Percentiles rank a stretch among this genome's conserved stretches.
These are phyloP conservation scores for Haplochromis vanheusdeni DNA, from an alignment of 2,113 vertebrate species.

Conservation along the genomic window DNA sequence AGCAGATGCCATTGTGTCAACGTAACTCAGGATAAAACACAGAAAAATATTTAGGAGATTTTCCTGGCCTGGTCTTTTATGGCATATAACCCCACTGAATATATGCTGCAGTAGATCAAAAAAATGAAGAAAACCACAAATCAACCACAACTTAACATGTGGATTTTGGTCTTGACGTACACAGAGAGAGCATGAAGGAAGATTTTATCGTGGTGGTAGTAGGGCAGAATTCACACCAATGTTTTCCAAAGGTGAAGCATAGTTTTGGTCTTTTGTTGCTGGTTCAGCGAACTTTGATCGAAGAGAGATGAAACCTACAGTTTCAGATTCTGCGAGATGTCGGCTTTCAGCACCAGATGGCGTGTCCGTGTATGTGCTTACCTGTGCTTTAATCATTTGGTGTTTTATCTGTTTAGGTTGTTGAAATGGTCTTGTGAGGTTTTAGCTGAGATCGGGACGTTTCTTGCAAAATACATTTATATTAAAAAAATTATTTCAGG, in stretches of 20 bases:
- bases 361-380: fast-evolving
- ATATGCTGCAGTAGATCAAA: background rate
- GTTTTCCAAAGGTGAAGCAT: background rate
- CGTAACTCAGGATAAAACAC: background rate
- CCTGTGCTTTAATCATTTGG: background rate
- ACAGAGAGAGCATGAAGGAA: background rate
- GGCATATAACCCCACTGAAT: background rate
- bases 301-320: background rate
- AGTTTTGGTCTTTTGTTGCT: background rate
- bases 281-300: background rate
- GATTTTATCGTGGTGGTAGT: background rate
- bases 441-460: background rate
- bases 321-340: background rate
- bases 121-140: background rate
- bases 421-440: background rate
- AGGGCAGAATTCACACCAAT: fast-evolving
- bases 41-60: background rate
- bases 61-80: background rate
- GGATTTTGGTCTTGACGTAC: background rate
- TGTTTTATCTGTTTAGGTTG: background rate
- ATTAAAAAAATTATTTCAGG: background rate
- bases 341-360: background rate
- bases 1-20: background rate
- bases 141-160: background rate
- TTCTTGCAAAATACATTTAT: background rate